Evolutionary conservation across 1,140 invertebrate genomes (phyloP).

Genomic region (Cotesia chilonis): DNA sequence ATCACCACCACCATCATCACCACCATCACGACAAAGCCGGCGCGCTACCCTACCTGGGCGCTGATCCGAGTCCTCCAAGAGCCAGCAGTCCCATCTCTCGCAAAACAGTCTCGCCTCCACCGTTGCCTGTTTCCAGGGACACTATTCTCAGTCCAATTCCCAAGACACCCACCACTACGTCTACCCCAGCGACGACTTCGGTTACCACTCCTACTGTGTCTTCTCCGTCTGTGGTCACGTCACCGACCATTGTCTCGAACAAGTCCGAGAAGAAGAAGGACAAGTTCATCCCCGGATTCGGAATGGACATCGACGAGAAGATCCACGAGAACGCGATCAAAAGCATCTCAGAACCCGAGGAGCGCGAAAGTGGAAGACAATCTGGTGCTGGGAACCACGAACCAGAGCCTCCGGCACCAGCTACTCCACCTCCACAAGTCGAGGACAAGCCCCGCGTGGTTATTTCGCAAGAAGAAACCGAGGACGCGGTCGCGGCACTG

Average conservation of each 20-base stretch:
- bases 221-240: conserved; percentile 47
- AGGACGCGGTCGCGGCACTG: conserved; percentile 88
- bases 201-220: conserved; percentile 41
- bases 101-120: conserved; percentile 56
- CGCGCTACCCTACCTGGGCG: conserved; percentile 57
- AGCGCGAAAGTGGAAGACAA: conserved; percentile 59
- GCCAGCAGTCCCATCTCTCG: conserved; percentile 59
- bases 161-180: conserved; percentile 61
- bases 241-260: conserved; percentile 38
- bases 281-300: conserved; percentile 76
- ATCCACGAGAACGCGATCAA: conserved; percentile 84
- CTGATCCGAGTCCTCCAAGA: conserved; percentile 58
- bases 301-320: conserved; percentile 73
- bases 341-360: conserved; percentile 73
- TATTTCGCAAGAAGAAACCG: conserved; percentile 92
- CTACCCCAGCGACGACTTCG: conserved; percentile 44
- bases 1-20: conserved; percentile 69
- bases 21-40: conserved; percentile 55
- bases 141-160: conserved; percentile 69
- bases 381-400: conserved; percentile 54
- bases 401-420: conserved; percentile 48
- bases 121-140: conserved; percentile 61
- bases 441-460: conserved; percentile 83
- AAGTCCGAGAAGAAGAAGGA: conserved; percentile 68
- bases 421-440: conserved; percentile 58